Percentiles rank a stretch among this genome's conserved stretches.
Evolutionary conservation across 2,888 invertebrate genomes (phyloP).

Genomic region (Cantharis lateralis): DNA sequence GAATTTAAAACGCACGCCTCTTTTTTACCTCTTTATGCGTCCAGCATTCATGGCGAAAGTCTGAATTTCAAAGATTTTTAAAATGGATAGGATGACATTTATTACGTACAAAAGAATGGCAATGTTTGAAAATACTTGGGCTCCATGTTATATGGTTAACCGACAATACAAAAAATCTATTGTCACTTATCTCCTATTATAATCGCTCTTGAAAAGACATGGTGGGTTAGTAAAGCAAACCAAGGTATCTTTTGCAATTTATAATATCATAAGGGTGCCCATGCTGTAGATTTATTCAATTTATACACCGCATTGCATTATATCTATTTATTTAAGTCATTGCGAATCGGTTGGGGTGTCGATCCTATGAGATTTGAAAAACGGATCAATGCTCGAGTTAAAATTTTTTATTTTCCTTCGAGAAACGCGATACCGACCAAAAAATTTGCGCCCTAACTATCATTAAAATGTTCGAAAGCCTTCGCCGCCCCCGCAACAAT

Average conservation of each 20-base stretch:
- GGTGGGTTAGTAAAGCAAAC: conserved; percentile 2
- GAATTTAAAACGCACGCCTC: neutral
- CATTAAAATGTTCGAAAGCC: neutral
- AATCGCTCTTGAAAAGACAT: conserved; percentile 6
- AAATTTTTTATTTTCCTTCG: neutral
- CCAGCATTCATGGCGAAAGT: conserved; percentile 46
- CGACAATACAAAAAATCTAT: conserved; percentile 39
- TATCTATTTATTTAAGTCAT: neutral
- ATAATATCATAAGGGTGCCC: neutral
- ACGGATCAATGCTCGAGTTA: neutral
- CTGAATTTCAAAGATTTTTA: conserved; percentile 44
- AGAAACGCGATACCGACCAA: neutral
- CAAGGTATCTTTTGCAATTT: conserved; percentile 3
- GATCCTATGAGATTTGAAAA: neutral
- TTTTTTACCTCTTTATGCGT: conserved; percentile 38
- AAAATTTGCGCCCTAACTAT: neutral
- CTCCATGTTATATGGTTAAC: conserved; percentile 44
- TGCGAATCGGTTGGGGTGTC: neutral
- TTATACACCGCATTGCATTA: neutral
- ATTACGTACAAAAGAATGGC: conserved; percentile 45
- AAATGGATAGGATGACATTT: conserved; percentile 47
- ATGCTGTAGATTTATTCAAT: neutral
- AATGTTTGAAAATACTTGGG: conserved; percentile 46
- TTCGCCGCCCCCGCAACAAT: neutral
- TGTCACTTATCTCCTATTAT: conserved; percentile 20